These are phyloP conservation scores for Sigmodon hispidus DNA, from an alignment of 2,113 vertebrate genomes.

Conservation along the genomic window DNA sequence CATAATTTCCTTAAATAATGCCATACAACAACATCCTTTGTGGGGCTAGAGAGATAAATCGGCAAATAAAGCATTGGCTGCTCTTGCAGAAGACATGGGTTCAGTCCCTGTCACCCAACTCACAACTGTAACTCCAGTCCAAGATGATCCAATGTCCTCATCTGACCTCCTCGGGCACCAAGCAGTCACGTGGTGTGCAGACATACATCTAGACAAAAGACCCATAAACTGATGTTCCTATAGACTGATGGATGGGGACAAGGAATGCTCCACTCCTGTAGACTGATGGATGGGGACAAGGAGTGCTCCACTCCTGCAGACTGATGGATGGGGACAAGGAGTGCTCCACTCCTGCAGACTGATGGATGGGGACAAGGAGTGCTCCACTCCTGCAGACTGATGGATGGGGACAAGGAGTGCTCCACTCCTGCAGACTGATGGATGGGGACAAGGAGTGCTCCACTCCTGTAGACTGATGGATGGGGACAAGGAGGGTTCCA, in stretches of 20 bases:
- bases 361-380: too few relatives aligned
- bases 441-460: not conserved
- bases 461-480: fast-evolving
- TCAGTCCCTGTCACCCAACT: not conserved
- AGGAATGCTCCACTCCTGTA: not conserved
- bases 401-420: not conserved
- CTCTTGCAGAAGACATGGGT: not conserved
- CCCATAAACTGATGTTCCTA: not conserved
- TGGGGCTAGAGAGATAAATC: not conserved
- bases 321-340: not conserved
- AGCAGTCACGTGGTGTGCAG: too few relatives aligned
- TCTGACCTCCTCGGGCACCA: not conserved
- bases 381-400: not conserved
- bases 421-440: not conserved
- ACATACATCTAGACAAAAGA: not conserved
- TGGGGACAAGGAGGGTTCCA: not conserved
- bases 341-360: not conserved
- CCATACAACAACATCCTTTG: not conserved
- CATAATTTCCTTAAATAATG: not conserved
- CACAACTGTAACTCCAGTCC: not conserved
- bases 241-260: not conserved
- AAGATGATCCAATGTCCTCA: not conserved
- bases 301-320: not conserved
- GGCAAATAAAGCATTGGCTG: not conserved
- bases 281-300: not conserved